Conservation (phyloP, 2,113 vertebrate genomes). For the Bos javanicus region DNA sequence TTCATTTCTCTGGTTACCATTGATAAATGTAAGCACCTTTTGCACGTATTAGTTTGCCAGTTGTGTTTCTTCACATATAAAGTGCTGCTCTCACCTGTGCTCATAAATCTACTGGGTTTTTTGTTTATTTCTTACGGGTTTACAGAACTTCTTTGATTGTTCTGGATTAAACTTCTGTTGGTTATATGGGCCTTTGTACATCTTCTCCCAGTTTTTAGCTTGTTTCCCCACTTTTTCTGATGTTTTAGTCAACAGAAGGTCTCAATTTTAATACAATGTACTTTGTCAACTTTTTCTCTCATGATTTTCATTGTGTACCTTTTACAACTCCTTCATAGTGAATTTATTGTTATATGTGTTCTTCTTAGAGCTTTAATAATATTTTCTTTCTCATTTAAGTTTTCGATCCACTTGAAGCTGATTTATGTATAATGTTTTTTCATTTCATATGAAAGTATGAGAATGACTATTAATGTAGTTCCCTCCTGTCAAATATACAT, state of each 20-base stretch:
- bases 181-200: neutral
- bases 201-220: neutral
- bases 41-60: neutral
- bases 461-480: neutral
- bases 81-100: neutral
- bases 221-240: neutral
- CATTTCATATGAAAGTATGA: neutral
- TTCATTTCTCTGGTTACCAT: neutral
- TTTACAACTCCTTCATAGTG: neutral
- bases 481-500: neutral
- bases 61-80: neutral
- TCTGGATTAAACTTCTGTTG: neutral
- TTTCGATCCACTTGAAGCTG: neutral
- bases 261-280: neutral
- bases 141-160: neutral
- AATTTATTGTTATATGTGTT: neutral
- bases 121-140: neutral
- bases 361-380: neutral
- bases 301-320: neutral
- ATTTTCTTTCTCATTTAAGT: neutral
- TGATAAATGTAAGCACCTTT: neutral
- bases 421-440: neutral
- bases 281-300: neutral
- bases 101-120: neutral
- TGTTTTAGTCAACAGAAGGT: neutral